phyloP scores from a whole-genome alignment of 1,140 invertebrate genomes.

The Meloidogyne floridensis region DNA sequence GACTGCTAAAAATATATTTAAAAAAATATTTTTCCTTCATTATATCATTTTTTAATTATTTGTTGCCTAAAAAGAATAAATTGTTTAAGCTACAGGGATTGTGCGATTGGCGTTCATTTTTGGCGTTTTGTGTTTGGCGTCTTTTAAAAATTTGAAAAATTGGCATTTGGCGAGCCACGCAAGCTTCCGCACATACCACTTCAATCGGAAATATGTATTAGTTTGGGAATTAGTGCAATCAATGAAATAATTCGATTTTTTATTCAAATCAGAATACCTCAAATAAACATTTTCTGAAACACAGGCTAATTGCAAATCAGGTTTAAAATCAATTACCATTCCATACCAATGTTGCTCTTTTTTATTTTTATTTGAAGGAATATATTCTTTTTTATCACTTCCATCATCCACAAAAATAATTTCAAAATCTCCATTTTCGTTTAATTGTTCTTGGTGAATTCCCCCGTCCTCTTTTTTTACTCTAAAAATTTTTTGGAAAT shows the following conservation, averaged over 20 bases:
- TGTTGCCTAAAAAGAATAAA: no score
- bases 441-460: slow-evolving; percentile 18
- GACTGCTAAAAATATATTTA: slow-evolving; percentile 73
- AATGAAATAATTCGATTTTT: background rate
- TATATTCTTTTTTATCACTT: background rate
- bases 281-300: slow-evolving; percentile 53
- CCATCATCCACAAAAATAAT: slow-evolving; percentile 24
- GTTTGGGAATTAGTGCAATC: no score
- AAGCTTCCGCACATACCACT: no score
- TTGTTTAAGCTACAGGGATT: no score
- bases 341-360: slow-evolving; percentile 66
- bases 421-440: slow-evolving; percentile 31
- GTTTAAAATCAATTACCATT: slow-evolving; percentile 80
- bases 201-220: no score
- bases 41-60: no score
- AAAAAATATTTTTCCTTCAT: no score
- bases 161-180: no score
- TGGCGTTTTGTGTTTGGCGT: no score
- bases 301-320: slow-evolving; percentile 76
- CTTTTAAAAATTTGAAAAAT: no score
- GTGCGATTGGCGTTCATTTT: no score
- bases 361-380: background rate
- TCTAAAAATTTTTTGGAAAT: slow-evolving; percentile 20
- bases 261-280: slow-evolving; percentile 24
- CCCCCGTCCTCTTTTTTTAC: slow-evolving; percentile 28